A percentile compares a stretch with the other conserved stretches of the same genome.
Evolutionary conservation across 2,113 vertebrate genomes (phyloP).

Genomic region (Calyptomena viridis): DNA sequence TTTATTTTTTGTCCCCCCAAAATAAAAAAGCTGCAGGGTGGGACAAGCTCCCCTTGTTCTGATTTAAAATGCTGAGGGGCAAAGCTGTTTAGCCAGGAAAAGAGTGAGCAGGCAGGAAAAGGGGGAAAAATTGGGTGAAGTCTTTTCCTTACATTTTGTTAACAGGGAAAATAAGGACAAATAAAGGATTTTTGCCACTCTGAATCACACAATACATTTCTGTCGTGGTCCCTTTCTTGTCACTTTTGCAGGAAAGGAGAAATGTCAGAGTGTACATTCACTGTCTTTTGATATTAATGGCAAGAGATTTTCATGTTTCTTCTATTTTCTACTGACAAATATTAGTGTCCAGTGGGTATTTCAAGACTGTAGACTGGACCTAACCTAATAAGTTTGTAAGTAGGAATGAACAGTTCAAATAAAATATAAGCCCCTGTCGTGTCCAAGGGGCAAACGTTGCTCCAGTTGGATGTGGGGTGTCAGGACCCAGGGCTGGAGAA

Average conservation of each 20-base stretch:
- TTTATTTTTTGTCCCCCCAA: neutral
- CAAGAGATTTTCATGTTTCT: slow-evolving; percentile 25
- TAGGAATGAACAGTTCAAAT: slow-evolving; percentile 16
- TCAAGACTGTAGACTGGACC: neutral
- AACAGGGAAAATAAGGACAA: neutral
- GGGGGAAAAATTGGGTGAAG: neutral
- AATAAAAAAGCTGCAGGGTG: neutral
- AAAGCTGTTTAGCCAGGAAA: neutral
- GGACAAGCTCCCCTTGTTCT: neutral
- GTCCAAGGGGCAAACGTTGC: neutral
- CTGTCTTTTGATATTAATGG: slow-evolving; percentile 38
- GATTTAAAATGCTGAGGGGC: neutral
- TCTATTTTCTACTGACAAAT: slow-evolving; percentile 22
- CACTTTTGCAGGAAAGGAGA: neutral
- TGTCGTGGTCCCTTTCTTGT: neutral
- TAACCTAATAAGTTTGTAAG: neutral
- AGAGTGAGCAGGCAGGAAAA: neutral
- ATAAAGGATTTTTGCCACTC: neutral
- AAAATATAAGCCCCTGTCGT: neutral
- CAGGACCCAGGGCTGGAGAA: neutral
- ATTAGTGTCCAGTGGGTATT: neutral
- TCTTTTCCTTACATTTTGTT: neutral
- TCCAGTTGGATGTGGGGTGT: neutral
- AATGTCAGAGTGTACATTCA: slow-evolving; percentile 23
- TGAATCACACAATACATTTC: neutral